Conservation (phyloP, 2,888 invertebrate genomes). For the Thelaira solivaga region DNA sequence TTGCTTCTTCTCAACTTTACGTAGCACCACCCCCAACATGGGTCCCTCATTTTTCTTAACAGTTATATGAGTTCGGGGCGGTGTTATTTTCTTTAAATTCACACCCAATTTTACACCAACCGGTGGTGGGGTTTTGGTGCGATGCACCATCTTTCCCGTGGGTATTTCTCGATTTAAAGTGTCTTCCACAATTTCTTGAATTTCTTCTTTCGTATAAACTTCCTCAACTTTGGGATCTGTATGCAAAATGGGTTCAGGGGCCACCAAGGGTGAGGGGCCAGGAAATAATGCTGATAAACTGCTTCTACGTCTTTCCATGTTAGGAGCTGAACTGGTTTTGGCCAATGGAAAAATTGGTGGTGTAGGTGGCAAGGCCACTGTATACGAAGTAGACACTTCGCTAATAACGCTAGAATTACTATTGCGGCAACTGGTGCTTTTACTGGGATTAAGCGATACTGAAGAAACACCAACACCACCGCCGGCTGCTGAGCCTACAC, state of each 20-base stretch:
- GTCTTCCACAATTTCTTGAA: slow-evolving; percentile 64
- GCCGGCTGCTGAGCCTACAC: slow-evolving; percentile 68
- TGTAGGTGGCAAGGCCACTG: slow-evolving; percentile 40
- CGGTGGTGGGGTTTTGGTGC: slow-evolving; percentile 75
- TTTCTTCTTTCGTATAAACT: slow-evolving; percentile 63
- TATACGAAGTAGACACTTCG: slow-evolving; percentile 33
- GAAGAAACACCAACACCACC: slow-evolving; percentile 39
- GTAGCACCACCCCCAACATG: slow-evolving; percentile 76
- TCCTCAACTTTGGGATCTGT: slow-evolving; percentile 66
- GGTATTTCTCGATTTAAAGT: slow-evolving; percentile 69
- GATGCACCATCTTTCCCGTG: slow-evolving; percentile 69
- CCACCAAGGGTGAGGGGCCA: slow-evolving; percentile 70
- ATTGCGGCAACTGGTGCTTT: slow-evolving; percentile 67
- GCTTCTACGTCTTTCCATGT: slow-evolving; percentile 69
- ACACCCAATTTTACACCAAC: slow-evolving; percentile 75
- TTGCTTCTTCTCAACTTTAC: slow-evolving; percentile 74
- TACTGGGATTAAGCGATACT: slow-evolving; percentile 62
- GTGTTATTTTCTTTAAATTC: slow-evolving; percentile 72
- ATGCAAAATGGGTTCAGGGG: slow-evolving; percentile 69
- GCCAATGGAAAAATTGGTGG: slow-evolving; percentile 70
- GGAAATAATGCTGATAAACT: slow-evolving; percentile 70
- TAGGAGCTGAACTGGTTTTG: slow-evolving; percentile 72
- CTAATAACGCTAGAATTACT: slow-evolving; percentile 69
- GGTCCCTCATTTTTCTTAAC: slow-evolving; percentile 74
- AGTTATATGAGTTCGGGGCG: slow-evolving; percentile 71